Percentiles rank a stretch among this genome's conserved stretches.
These are phyloP conservation scores for Halocynthia aurantium DNA, from an alignment of 23 tunicate genomes.

Conservation along the genomic window DNA sequence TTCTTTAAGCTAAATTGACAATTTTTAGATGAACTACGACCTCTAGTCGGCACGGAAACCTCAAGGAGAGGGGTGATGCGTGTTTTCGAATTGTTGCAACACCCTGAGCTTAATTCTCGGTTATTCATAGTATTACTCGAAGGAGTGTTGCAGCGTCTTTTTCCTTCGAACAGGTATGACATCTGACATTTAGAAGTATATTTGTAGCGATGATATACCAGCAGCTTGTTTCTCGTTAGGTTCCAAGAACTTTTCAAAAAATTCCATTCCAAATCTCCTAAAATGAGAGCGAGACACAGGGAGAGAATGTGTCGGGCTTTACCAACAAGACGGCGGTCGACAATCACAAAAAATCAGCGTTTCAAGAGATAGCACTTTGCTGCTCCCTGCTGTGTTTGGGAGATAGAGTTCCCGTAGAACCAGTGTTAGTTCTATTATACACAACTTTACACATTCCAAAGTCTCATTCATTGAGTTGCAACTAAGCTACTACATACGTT, in stretches of 20 bases:
- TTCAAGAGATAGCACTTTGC: too few relatives aligned
- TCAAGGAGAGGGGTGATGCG: constrained; percentile 67
- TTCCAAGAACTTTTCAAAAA: constrained; percentile 50
- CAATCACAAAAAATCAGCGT: too few relatives aligned
- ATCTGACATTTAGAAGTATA: not conserved
- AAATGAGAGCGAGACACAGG: constrained; percentile 48
- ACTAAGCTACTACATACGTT: too few relatives aligned
- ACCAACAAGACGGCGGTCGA: too few relatives aligned
- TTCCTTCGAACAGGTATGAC: constrained; percentile 62
- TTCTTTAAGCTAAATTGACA: not conserved
- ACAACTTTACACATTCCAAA: too few relatives aligned
- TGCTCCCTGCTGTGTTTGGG: too few relatives aligned
- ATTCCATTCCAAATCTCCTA: constrained; percentile 76
- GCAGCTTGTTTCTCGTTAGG: constrained; percentile 14
- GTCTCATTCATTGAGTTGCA: too few relatives aligned
- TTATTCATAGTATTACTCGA: constrained; percentile 75
- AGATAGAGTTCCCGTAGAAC: too few relatives aligned
- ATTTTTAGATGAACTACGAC: constrained; percentile 65
- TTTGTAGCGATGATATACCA: not conserved
- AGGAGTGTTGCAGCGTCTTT: constrained; percentile 44
- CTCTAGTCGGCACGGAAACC: constrained; percentile 84
- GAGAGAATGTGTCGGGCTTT: constrained; percentile 28
- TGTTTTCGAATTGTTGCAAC: constrained; percentile 71
- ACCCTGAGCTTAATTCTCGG: constrained; percentile 47
- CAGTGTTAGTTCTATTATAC: too few relatives aligned